Percentiles rank a stretch among this genome's conserved stretches.
Conservation (phyloP, 92 coral and sea anemone species). For the Isaurus tuberculatus region DNA sequence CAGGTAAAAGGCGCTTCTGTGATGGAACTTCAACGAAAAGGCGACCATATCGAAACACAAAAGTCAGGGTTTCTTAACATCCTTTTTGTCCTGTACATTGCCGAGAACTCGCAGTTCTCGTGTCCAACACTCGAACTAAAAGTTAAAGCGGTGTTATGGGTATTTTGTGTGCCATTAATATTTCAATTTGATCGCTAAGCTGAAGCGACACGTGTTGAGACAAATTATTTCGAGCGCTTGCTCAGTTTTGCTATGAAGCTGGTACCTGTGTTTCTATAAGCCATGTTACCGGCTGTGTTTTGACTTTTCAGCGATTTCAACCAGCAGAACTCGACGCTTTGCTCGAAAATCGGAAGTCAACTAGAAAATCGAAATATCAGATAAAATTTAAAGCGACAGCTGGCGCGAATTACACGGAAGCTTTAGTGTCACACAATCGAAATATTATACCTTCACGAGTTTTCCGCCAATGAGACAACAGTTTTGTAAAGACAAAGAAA, state of each 20-base stretch:
- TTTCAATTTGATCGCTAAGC: slow-evolving; percentile 25
- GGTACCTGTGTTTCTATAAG: slow-evolving; percentile 24
- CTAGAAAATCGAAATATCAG: no score
- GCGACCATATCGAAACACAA: slow-evolving; percentile 64
- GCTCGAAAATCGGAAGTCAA: background rate
- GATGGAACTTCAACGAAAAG: slow-evolving; percentile 74
- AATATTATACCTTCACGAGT: background rate
- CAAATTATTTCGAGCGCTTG: slow-evolving; percentile 4
- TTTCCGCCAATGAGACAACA: no score
- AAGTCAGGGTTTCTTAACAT: background rate
- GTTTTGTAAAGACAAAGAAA: no score
- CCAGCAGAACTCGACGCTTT: background rate
- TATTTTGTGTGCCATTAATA: slow-evolving; percentile 20
- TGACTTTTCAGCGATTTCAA: background rate
- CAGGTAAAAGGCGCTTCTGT: slow-evolving; percentile 65
- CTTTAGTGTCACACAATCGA: no score
- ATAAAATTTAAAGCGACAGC: background rate
- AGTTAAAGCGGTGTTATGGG: background rate
- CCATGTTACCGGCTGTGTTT: background rate
- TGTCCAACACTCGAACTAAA: background rate
- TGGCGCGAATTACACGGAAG: background rate
- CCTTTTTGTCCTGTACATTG: background rate
- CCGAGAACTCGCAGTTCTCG: background rate
- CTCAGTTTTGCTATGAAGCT: slow-evolving; percentile 6
- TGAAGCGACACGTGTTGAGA: slow-evolving; percentile 34